Evolutionary conservation across 2,797 vertebrate species (phyloP).

Genomic region (Oreochromis mossambicus): DNA sequence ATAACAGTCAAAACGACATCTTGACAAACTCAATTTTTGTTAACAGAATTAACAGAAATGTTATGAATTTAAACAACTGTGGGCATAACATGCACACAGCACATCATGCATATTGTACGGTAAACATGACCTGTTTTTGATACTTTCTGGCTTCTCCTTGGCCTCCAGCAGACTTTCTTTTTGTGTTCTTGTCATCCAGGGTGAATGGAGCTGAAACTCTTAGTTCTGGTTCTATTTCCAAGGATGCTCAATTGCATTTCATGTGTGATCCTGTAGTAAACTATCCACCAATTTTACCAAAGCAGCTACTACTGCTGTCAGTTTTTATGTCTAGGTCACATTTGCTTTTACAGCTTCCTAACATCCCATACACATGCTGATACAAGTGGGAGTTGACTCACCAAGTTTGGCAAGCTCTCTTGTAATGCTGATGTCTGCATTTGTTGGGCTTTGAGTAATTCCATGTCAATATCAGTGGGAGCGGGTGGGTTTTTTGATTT

Average conservation of each 20-base stretch:
- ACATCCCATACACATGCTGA: background rate
- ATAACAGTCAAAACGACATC: background rate
- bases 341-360: background rate
- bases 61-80: background rate
- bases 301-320: background rate
- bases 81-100: background rate
- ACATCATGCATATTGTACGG: background rate
- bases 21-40: background rate
- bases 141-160: background rate
- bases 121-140: background rate
- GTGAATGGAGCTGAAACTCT: background rate
- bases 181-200: background rate
- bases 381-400: background rate
- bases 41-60: background rate
- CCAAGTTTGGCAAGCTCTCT: background rate
- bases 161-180: background rate
- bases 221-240: background rate
- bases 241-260: background rate
- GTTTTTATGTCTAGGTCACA: background rate
- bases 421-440: background rate
- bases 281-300: background rate
- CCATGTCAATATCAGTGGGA: background rate
- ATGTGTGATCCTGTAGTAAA: background rate
- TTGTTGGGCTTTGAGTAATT: background rate
- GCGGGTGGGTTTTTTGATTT: background rate